Percentiles rank a stretch among this genome's conserved stretches.
Conservation (phyloP, 2,888 invertebrate species). For the Sesia apiformis region DNA sequence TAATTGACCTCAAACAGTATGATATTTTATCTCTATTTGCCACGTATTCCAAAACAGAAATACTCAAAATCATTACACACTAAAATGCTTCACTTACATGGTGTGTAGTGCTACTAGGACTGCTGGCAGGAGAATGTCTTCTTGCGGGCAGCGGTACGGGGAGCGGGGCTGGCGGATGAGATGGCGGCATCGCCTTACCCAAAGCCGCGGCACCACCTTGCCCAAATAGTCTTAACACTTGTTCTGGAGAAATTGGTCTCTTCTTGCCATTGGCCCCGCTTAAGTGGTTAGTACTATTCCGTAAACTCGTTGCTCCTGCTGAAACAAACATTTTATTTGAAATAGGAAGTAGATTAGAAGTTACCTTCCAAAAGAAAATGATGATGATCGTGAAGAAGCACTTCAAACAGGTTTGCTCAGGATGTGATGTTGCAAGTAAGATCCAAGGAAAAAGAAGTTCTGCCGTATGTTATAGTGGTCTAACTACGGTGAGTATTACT, state of each 20-base stretch:
- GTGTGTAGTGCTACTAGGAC: conserved; percentile 86
- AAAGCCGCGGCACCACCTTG: conserved; percentile 66
- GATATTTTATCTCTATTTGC: no score
- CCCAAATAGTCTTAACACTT: conserved; percentile 80
- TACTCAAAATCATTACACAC: no score
- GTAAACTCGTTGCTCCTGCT: conserved; percentile 53
- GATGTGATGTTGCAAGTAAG: no score
- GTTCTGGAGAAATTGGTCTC: conserved; percentile 89
- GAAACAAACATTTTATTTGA: background rate
- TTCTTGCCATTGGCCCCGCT: conserved; percentile 80
- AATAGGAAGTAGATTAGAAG: no score
- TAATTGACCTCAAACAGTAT: no score
- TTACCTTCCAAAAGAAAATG: no score
- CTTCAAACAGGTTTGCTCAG: no score
- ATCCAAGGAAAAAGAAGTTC: no score
- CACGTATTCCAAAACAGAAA: no score
- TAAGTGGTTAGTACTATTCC: conserved; percentile 68
- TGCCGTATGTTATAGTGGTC: no score
- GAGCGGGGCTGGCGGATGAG: conserved; percentile 61
- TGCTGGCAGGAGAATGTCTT: conserved; percentile 80
- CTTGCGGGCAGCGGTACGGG: conserved; percentile 67
- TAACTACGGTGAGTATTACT: no score
- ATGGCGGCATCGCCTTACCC: conserved; percentile 63
- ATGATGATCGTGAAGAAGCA: no score
- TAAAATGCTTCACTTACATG: conserved; percentile 62